These are phyloP conservation scores for Coleophora deauratella DNA, from an alignment of 2,888 invertebrate species.

Conservation along the genomic window DNA sequence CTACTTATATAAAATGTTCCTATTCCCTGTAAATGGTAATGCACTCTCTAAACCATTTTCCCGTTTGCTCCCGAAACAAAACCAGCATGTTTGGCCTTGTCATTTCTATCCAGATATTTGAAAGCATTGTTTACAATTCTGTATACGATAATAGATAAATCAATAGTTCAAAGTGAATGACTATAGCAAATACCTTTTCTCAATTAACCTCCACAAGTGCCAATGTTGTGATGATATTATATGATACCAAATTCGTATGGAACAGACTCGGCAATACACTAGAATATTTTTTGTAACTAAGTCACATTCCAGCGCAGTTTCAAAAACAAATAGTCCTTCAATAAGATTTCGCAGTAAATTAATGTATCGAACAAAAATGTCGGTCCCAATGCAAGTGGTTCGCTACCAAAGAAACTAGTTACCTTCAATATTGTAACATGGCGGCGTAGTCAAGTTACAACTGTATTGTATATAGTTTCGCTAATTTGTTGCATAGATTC, in stretches of 20 bases:
- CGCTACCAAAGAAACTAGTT: slow-evolving; percentile 72
- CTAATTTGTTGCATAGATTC: slow-evolving; percentile 60
- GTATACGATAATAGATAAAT: too few species aligned
- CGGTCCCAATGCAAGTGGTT: slow-evolving; percentile 44
- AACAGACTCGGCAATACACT: slow-evolving; percentile 38
- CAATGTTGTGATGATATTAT: slow-evolving; percentile 27
- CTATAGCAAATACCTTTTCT: slow-evolving; percentile 21
- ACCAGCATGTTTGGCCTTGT: too few species aligned
- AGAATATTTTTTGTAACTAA: slow-evolving; percentile 31
- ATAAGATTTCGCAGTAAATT: neutral
- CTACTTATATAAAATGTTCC: too few species aligned
- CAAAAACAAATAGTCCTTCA: slow-evolving; percentile 16
- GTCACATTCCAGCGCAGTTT: slow-evolving; percentile 38
- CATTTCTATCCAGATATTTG: too few species aligned
- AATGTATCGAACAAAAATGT: neutral
- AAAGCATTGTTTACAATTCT: too few species aligned
- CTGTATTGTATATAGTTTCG: slow-evolving; percentile 55
- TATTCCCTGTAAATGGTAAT: too few species aligned
- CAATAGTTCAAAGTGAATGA: too few species aligned
- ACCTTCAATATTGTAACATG: slow-evolving; percentile 65
- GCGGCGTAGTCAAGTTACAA: slow-evolving; percentile 49
- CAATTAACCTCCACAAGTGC: slow-evolving; percentile 50
- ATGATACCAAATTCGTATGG: slow-evolving; percentile 21
- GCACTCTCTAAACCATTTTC: too few species aligned
- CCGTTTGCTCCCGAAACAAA: too few species aligned